These are phyloP conservation scores for Mesembrinibis cayennensis DNA, from an alignment of 2,113 vertebrate species.

Conservation along the genomic window DNA sequence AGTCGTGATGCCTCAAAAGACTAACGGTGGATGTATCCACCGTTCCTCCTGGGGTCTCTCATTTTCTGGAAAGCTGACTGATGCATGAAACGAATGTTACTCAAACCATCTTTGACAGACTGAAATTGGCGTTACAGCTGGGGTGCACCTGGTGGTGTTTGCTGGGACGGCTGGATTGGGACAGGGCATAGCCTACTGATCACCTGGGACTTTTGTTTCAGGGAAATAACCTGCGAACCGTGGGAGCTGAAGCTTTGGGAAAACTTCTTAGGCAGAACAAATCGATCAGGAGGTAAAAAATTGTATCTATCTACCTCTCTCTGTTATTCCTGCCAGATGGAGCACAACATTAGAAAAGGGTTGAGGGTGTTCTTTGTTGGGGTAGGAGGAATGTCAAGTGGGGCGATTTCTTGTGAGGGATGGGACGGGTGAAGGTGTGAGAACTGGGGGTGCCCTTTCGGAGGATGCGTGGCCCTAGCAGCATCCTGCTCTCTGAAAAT, in stretches of 20 bases:
- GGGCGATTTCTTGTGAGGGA: not conserved
- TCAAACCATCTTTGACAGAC: not conserved
- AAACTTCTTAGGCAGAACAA: constrained; percentile 86
- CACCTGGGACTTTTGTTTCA: constrained; percentile 49
- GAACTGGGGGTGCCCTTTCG: not conserved
- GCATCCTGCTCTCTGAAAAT: not conserved
- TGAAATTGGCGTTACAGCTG: not conserved
- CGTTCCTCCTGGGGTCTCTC: rapidly evolving
- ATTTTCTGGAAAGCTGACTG: not conserved
- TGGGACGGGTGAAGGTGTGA: not conserved
- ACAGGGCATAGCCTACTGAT: not conserved
- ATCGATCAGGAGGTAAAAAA: constrained; percentile 82
- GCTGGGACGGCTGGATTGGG: not conserved
- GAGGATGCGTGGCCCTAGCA: not conserved
- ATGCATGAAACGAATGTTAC: rapidly evolving
- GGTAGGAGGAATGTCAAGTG: not conserved
- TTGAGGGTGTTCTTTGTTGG: not conserved
- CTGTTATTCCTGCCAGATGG: not conserved
- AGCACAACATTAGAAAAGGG: not conserved
- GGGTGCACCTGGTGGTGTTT: not conserved
- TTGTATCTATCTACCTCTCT: rapidly evolving
- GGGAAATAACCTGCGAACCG: constrained; percentile 90
- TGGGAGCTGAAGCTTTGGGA: constrained; percentile 85
- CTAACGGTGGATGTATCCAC: not conserved
- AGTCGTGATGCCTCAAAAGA: not conserved